Conservation (phyloP, 2,797 vertebrate species). For the Australoheros facetus region DNA sequence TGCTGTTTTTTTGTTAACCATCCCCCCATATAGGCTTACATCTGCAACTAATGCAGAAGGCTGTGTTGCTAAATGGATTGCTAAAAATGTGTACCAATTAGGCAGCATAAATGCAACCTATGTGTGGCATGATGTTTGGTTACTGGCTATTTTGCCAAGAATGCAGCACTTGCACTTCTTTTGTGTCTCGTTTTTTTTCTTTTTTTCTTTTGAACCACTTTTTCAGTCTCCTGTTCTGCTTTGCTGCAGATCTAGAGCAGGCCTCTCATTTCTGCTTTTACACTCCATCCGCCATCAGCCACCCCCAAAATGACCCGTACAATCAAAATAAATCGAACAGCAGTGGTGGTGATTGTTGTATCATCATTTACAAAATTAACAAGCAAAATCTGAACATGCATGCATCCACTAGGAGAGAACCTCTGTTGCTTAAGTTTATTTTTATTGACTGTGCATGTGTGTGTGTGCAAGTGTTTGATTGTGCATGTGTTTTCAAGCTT, state of each 20-base stretch:
- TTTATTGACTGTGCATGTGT: conserved; percentile 7
- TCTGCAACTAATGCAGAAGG: conserved; percentile 1
- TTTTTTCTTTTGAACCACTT: conserved; percentile 23
- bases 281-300: neutral
- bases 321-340: conserved; percentile 2
- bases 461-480: neutral
- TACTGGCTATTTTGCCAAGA: conserved; percentile 1
- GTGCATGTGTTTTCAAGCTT: neutral
- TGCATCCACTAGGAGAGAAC: neutral
- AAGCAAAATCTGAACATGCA: neutral
- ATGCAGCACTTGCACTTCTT: conserved; percentile 2
- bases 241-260: conserved; percentile 47
- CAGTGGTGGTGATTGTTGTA: neutral
- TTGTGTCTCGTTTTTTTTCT: conserved; percentile 22
- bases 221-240: conserved; percentile 38
- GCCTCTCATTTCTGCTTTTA: conserved; percentile 15
- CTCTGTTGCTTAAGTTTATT: neutral
- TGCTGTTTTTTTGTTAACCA: neutral
- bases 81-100: neutral
- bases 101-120: conserved; percentile 4
- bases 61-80: neutral
- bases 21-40: conserved; percentile 2
- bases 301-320: neutral
- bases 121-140: neutral
- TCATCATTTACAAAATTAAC: neutral